Evolutionary conservation across 2,888 invertebrate species (phyloP).

Genomic region (Cylindroiulus punctatus): DNA sequence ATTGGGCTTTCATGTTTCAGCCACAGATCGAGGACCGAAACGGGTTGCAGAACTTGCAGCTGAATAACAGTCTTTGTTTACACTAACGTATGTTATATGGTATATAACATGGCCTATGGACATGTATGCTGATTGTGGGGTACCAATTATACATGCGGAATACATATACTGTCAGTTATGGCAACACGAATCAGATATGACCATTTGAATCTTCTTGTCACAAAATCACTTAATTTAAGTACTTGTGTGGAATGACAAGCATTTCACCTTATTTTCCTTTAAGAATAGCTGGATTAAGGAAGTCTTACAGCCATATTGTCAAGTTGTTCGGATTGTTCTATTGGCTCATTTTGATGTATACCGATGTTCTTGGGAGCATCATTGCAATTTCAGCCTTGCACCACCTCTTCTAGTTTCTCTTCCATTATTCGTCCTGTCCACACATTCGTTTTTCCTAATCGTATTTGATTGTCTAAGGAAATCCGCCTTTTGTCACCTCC

Average conservation of each 20-base stretch:
- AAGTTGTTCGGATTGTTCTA: not conserved
- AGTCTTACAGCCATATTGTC: not conserved
- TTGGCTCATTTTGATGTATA: not conserved
- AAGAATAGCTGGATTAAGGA: conserved; percentile 8
- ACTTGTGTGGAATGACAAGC: not conserved
- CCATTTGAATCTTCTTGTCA: too few relatives aligned
- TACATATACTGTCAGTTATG: too few relatives aligned
- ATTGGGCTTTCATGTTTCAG: too few relatives aligned
- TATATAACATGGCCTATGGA: too few relatives aligned
- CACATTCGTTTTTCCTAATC: conserved; percentile 30
- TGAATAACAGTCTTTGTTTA: too few relatives aligned
- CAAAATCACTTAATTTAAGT: not conserved
- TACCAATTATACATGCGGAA: too few relatives aligned
- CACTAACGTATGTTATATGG: too few relatives aligned
- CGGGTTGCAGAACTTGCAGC: too few relatives aligned
- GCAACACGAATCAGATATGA: too few relatives aligned
- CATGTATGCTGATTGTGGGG: too few relatives aligned
- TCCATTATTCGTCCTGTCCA: conserved; percentile 28
- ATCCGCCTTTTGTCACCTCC: conserved; percentile 50
- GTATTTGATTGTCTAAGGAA: conserved; percentile 53
- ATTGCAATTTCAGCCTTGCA: conserved; percentile 5
- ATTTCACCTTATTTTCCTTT: not conserved
- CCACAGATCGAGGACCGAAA: too few relatives aligned
- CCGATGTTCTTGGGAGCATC: conserved; percentile 22
- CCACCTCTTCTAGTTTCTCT: not conserved